Percentiles rank a stretch among this genome's conserved stretches.
Conservation (phyloP, 2,888 invertebrate genomes). For the Copidosoma aretas region DNA sequence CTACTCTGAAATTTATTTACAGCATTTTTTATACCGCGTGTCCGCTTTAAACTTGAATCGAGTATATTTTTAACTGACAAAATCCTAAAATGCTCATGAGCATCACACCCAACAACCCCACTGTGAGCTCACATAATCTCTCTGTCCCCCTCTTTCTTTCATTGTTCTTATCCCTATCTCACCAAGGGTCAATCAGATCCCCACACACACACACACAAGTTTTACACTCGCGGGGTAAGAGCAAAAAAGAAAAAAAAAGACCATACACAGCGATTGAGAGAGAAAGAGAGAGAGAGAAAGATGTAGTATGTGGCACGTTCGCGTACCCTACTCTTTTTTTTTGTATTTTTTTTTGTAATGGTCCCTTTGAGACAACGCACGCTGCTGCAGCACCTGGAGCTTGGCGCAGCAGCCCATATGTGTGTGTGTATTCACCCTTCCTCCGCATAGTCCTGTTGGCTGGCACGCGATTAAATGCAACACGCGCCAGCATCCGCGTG, state of each 20-base stretch:
- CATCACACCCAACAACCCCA: too few species aligned
- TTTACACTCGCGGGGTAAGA: neutral
- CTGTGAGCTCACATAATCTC: neutral
- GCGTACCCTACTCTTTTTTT: neutral
- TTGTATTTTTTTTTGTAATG: neutral
- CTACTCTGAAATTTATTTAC: too few species aligned
- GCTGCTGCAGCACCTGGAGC: neutral
- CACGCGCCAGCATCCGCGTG: neutral
- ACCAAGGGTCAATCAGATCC: constrained; percentile 9
- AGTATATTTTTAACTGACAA: too few species aligned
- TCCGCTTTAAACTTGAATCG: too few species aligned
- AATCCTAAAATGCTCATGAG: too few species aligned
- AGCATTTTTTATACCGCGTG: too few species aligned
- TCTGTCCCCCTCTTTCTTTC: constrained; percentile 5
- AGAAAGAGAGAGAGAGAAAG: neutral
- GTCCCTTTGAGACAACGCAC: neutral
- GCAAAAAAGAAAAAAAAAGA: neutral
- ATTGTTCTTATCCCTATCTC: constrained; percentile 30
- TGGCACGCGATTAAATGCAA: neutral
- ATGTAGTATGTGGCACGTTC: neutral
- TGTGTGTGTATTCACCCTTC: constrained; percentile 30
- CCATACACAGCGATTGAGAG: too few species aligned
- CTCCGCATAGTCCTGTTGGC: too few species aligned
- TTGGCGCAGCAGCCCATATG: neutral
- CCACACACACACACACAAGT: neutral